Evolutionary conservation across 2,888 invertebrate genomes (phyloP), one percentile per base, ranked within the genome.

Genomic region (Drosophila incognita): DNA sequence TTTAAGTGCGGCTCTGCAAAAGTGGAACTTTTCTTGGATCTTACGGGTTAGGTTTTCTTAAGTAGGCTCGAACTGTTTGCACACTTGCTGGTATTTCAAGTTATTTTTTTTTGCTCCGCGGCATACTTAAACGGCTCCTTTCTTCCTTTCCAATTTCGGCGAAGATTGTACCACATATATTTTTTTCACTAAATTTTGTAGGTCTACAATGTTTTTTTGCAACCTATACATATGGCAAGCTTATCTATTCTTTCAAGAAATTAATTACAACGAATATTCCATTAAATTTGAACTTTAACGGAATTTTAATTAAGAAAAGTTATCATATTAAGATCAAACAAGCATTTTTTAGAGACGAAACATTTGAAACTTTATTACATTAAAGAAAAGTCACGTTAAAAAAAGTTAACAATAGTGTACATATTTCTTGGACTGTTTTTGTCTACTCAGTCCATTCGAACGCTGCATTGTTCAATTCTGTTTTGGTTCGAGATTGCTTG

Each of bases 361-460:
- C 11, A 11, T n/a, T 11, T n/a, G 5, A n/a, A 5, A 11, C 2
- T 42, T 42, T n/a, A 42, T 46, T 21, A 1, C 1, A 13, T 3
- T 13, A 13, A 13, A 21, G 21, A 46, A 13, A 21, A 21, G 13
- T 13, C 13, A 1, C 13, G 6, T 21, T 13, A 7, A 42, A 42
- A 21, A 5, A 8, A 7, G 38, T 4, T n/a, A 10, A 10, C 18
- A 38, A 8, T 38, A 10, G 38, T 38, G 38, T 10, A 18, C 0
- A 10, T n/a, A 10, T 4, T 1, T 10, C 10, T 8, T 33, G 0
- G 11, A 1, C 7, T 7, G 13, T 2, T 13, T 46, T 35, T 54
- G 33, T 21, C 65, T 84, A 29, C 42, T 82, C 89, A 7, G 68
- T 54, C 86, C 86, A 87, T 27, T 88, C 70, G 1, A 88, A 57